phyloP scores from a whole-genome alignment of 2,888 invertebrate genomes.

The Meghimatium bilineatum region DNA sequence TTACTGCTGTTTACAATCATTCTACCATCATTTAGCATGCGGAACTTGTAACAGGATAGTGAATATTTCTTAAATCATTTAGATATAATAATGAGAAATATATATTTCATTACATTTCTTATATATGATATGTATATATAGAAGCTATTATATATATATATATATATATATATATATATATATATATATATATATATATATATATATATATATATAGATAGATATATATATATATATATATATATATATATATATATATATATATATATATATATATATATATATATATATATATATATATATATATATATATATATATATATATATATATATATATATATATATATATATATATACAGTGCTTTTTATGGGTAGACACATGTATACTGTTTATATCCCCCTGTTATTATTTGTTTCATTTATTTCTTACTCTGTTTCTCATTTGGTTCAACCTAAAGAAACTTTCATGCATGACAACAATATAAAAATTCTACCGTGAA shows the following conservation, averaged over 20 bases:
- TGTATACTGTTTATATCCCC: too few species aligned
- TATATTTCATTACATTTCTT: not conserved
- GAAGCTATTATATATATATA: not conserved
- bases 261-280: not conserved
- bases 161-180: slow-evolving; percentile 24
- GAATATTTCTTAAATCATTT: too few species aligned
- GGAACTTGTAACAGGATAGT: too few species aligned
- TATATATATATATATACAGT: not conserved
- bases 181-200: slow-evolving; percentile 26
- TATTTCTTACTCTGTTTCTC: too few species aligned
- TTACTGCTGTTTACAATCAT: too few species aligned
- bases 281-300: not conserved
- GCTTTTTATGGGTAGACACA: too few species aligned
- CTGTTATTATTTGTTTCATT: too few species aligned
- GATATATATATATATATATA: not conserved
- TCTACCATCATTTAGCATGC: too few species aligned
- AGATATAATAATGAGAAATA: not conserved
- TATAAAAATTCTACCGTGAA: too few species aligned
- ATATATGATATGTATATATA: too few species aligned
- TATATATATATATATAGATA: slow-evolving; percentile 2
- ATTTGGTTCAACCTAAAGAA: too few species aligned
- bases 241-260: not conserved
- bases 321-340: not conserved
- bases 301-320: not conserved
- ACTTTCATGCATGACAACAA: too few species aligned